A percentile compares a stretch with the other conserved stretches of the same genome.
phyloP scores from a whole-genome alignment of 1,140 invertebrate genomes.

The Drosophila chauvacae region DNA sequence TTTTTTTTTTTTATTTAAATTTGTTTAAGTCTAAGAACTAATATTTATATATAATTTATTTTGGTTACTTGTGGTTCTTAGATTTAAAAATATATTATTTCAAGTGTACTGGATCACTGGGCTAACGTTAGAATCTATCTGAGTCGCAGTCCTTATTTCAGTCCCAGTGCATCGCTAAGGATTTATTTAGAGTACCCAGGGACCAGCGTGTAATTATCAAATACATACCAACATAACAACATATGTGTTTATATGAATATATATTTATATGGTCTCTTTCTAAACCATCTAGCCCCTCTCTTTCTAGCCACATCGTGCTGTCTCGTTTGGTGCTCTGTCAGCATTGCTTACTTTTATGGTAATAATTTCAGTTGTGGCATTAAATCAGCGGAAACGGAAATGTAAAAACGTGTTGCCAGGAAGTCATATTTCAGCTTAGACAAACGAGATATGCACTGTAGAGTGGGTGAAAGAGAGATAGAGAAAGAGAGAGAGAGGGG shows the following conservation, averaged over 20 bases:
- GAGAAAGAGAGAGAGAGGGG: not conserved
- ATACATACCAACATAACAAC: conserved; percentile 12
- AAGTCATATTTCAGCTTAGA: conserved; percentile 82
- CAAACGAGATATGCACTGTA: conserved; percentile 58
- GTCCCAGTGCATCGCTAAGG: conserved; percentile 70
- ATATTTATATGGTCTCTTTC: conserved; percentile 2
- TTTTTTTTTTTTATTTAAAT: no score
- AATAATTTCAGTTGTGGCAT: conserved; percentile 76
- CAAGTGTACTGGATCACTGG: conserved; percentile 5
- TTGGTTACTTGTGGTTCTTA: no score
- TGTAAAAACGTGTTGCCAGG: conserved; percentile 82
- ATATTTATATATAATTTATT: no score
- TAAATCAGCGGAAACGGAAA: conserved; percentile 78
- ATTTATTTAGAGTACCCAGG: conserved; percentile 72
- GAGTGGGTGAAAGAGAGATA: not conserved
- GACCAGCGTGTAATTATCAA: conserved; percentile 67
- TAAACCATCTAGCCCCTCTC: not conserved
- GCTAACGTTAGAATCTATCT: conserved; percentile 13
- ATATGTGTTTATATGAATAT: not conserved
- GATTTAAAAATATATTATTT: not conserved
- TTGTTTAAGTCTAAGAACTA: no score
- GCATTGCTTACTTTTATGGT: conserved; percentile 75
- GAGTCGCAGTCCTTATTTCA: conserved; percentile 22
- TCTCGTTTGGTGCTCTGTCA: conserved; percentile 30
- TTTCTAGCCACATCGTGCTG: not conserved